Evolutionary conservation across 2,888 invertebrate species (phyloP), one percentile per base, ranked within the genome.

Genomic region (Plebejus anna): DNA sequence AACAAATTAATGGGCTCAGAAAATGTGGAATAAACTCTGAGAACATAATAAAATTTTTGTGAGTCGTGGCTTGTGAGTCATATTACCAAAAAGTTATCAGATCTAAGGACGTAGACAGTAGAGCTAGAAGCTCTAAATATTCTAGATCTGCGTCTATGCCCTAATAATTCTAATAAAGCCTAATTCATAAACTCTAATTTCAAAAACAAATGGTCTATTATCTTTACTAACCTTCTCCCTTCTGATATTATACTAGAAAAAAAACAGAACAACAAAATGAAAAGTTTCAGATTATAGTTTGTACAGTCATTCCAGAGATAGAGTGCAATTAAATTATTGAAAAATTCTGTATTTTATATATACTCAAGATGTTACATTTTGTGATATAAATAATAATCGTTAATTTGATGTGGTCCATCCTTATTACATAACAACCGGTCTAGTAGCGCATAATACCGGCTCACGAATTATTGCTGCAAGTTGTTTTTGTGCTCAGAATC

Each of bases 401-500:
- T 66, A 4, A 11, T 28, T 61, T 28, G 28, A 66, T 36, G 13
- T 36, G 66, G 13, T 32, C 32, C 32, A 70, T 70, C n/a, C 38
- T 70, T 42, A n/a, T 71, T 42, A 71, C 71, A 73, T 51, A 55
- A 32, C 22, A 72, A 72, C 11, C 47, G 71, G 42, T 72, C 66
- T 36, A 36, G 36, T 66, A 66, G 32, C 32, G 13, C 66, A 66
- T 36, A 36, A 36, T 1, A 36, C 36, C 28, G 36, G 32, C 32
- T 66, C 32, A 32, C 4, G 32, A 66, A 72, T 72, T 47, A 28
- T 11, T 4, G 47, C n/a, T 11, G 72, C 72, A 28, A 72, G 72
- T 47, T 72, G 72, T 72, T 76, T 73, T 73, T 77, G 77, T 77
- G 75, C 75, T 77, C 71, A 78, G 78, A 77, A 75, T 78, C 75